These are phyloP conservation scores for Drosophila sordidapex DNA, from an alignment of 2,888 invertebrate genomes.

Conservation along the genomic window DNA sequence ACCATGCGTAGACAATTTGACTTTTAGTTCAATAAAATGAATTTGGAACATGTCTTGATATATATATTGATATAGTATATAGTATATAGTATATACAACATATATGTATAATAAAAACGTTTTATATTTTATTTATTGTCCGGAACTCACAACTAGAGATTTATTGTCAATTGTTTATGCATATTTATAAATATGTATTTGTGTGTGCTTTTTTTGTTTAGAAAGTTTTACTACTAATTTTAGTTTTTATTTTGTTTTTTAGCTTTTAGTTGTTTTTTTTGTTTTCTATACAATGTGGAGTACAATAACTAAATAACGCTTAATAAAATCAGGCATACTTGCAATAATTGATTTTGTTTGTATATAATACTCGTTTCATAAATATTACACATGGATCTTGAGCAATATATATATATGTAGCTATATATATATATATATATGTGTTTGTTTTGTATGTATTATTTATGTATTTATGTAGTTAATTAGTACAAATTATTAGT, in stretches of 20 bases:
- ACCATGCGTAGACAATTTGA: slow-evolving; percentile 73
- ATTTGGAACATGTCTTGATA: slow-evolving; percentile 9
- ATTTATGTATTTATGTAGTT: slow-evolving; percentile 4
- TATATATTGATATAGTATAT: slow-evolving; percentile 3
- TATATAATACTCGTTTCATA: slow-evolving; percentile 18
- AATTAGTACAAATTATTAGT: slow-evolving; percentile 35
- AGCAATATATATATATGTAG: background rate
- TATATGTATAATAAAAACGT: slow-evolving; percentile 31
- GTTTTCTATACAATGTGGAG: slow-evolving; percentile 23
- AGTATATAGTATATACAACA: slow-evolving; percentile 20
- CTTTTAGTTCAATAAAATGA: slow-evolving; percentile 19
- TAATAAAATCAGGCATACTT: slow-evolving; percentile 27
- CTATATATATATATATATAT: background rate
- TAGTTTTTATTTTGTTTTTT: background rate
- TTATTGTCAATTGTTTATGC: slow-evolving; percentile 52
- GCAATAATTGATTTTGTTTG: slow-evolving; percentile 12
- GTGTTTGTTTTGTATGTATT: background rate
- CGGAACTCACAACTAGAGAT: slow-evolving; percentile 58
- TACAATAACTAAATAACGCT: slow-evolving; percentile 30
- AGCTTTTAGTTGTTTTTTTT: background rate
- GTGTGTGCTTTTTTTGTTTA: background rate
- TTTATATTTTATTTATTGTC: slow-evolving; percentile 61
- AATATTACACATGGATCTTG: slow-evolving; percentile 14
- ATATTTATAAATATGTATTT: slow-evolving; percentile 1
- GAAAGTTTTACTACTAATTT: background rate